Percentiles rank a stretch among this genome's conserved stretches.
Evolutionary conservation across 2,888 invertebrate species (phyloP).

Genomic region (Thymelicus sylvestris): DNA sequence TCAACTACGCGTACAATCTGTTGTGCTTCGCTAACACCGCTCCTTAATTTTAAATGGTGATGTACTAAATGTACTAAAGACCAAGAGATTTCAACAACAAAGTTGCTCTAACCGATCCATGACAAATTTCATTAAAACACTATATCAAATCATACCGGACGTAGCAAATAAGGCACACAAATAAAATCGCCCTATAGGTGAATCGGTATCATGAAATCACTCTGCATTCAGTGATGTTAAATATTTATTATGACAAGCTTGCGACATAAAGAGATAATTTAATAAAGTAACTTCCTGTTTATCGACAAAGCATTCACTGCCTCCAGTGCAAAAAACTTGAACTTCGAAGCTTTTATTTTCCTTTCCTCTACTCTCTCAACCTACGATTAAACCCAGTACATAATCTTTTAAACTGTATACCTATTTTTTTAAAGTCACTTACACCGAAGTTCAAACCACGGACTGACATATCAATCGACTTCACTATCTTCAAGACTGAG

Average conservation of each 20-base stretch:
- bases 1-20: no score
- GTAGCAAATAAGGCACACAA: background rate
- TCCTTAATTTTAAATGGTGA: background rate
- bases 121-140: background rate
- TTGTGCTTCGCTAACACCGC: background rate
- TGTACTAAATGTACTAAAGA: no score
- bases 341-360: slow-evolving; percentile 21
- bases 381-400: slow-evolving; percentile 2
- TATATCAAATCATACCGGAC: background rate
- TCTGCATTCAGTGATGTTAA: background rate
- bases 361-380: background rate
- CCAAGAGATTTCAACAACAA: background rate
- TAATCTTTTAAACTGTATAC: slow-evolving; percentile 19
- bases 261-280: slow-evolving; percentile 15
- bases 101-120: background rate
- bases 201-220: slow-evolving; percentile 15
- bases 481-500: slow-evolving; percentile 73
- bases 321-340: slow-evolving; percentile 13
- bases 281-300: slow-evolving; percentile 3
- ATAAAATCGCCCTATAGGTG: slow-evolving; percentile 1
- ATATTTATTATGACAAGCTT: slow-evolving; percentile 1
- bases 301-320: slow-evolving; percentile 3
- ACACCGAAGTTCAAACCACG: slow-evolving; percentile 41
- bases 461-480: slow-evolving; percentile 73
- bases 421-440: slow-evolving; percentile 14